phyloP scores from a whole-genome alignment of 1,140 invertebrate genomes.

The Amphibalanus amphitrite region DNA sequence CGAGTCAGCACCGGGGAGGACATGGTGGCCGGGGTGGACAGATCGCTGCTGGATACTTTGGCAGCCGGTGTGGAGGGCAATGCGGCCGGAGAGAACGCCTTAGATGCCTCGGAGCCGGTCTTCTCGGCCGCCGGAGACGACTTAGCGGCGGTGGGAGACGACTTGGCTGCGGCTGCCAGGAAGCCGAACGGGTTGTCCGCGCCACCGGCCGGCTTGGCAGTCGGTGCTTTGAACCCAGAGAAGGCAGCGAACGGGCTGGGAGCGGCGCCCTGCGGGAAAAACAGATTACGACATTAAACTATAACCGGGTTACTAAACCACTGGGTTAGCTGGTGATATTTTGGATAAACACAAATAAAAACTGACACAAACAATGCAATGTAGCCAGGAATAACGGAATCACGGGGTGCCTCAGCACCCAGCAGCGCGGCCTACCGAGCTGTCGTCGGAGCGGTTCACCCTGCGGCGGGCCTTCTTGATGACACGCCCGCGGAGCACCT shows the following conservation, averaged over 20 bases:
- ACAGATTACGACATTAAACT: too few species aligned
- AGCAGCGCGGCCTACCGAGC: background rate
- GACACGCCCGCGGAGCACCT: slow-evolving; percentile 50
- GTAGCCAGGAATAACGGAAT: too few species aligned
- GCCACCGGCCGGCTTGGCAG: background rate
- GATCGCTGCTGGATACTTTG: slow-evolving; percentile 8
- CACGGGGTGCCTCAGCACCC: too few species aligned
- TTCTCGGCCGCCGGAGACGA: background rate
- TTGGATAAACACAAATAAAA: too few species aligned
- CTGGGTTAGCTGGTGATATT: too few species aligned
- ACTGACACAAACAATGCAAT: too few species aligned
- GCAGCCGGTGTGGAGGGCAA: slow-evolving; percentile 3
- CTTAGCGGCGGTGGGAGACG: too few species aligned
- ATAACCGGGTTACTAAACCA: too few species aligned
- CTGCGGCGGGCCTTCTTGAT: slow-evolving; percentile 43
- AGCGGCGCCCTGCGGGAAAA: background rate
- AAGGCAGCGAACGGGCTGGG: background rate
- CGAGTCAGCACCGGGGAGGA: slow-evolving; percentile 1
- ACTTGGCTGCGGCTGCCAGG: background rate
- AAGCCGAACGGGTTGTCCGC: background rate
- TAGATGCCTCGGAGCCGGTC: too few species aligned
- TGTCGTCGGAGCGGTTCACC: background rate
- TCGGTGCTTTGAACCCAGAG: background rate
- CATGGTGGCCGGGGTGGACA: background rate
- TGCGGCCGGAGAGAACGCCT: background rate